phyloP scores from a whole-genome alignment of 2,888 invertebrate genomes.

The Barypeithes pellucidus region DNA sequence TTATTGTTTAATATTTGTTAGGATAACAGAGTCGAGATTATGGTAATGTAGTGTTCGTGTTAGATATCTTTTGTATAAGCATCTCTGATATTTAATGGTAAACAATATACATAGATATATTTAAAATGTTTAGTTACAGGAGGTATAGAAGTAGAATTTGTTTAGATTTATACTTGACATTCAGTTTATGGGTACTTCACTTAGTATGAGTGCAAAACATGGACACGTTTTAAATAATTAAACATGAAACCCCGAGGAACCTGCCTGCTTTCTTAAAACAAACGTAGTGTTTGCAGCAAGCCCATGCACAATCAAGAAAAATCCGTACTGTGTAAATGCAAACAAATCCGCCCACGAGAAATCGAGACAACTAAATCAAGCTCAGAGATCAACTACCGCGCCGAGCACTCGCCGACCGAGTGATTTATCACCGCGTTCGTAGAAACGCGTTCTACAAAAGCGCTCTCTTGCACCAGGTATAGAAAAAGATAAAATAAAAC shows the following conservation, averaged over 20 bases:
- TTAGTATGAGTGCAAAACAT: too few relatives aligned
- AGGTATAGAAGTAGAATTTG: too few relatives aligned
- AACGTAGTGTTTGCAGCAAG: constrained; percentile 37
- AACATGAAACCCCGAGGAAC: too few relatives aligned
- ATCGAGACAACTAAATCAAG: constrained; percentile 71
- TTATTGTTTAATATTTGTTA: constrained; percentile 40
- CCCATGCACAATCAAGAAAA: constrained; percentile 48
- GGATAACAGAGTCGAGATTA: constrained; percentile 36
- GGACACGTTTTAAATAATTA: too few relatives aligned
- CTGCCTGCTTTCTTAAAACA: too few relatives aligned
- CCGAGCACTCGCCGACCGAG: constrained; percentile 40
- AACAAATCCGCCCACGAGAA: constrained; percentile 70
- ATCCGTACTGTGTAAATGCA: constrained; percentile 61
- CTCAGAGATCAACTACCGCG: constrained; percentile 53
- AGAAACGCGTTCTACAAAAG: constrained; percentile 43
- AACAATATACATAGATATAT: not conserved
- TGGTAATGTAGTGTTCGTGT: constrained; percentile 23
- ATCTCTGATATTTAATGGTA: not conserved
- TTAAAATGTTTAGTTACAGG: not conserved
- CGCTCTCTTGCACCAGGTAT: constrained; percentile 33
- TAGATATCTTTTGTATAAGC: constrained; percentile 16
- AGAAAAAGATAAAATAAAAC: constrained; percentile 47
- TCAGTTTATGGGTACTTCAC: too few relatives aligned
- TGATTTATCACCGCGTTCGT: constrained; percentile 51
- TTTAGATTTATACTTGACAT: too few relatives aligned